A percentile compares a stretch with the other conserved stretches of the same genome.
These are phyloP conservation scores for Clanis bilineata DNA, from an alignment of 2,888 invertebrate species.

Conservation along the genomic window DNA sequence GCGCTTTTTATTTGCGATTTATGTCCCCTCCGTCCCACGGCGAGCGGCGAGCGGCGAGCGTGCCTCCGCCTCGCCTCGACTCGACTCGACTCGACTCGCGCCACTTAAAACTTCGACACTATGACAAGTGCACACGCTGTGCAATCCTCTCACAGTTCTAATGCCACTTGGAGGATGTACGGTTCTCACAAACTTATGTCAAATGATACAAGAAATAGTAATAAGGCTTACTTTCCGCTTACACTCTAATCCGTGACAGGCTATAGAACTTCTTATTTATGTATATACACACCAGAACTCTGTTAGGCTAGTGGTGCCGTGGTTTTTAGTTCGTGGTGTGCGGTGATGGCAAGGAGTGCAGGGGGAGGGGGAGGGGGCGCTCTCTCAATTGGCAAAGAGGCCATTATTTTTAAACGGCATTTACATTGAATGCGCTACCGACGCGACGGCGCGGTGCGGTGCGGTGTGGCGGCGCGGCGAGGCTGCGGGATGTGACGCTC, in stretches of 20 bases:
- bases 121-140: not conserved
- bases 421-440: slow-evolving; percentile 74
- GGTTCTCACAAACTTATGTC: not conserved
- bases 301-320: not conserved
- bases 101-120: not conserved
- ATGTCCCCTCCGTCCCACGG: slow-evolving; percentile 42
- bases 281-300: not conserved
- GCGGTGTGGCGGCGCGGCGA: not conserved
- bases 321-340: not conserved
- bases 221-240: not conserved
- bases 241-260: not conserved
- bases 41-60: slow-evolving; percentile 30
- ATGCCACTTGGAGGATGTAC: not conserved
- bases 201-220: not conserved
- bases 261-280: not conserved
- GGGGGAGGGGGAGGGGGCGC: slow-evolving; percentile 22
- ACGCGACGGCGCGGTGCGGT: slow-evolving; percentile 25
- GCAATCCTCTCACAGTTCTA: not conserved
- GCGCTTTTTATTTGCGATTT: slow-evolving; percentile 70
- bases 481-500: slow-evolving; percentile 50
- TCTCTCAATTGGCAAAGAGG: slow-evolving; percentile 56
- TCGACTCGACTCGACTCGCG: not conserved
- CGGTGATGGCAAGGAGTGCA: not conserved
- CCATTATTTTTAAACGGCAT: slow-evolving; percentile 69
- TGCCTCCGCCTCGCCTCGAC: slow-evolving; percentile 19